Evolutionary conservation across 2,888 invertebrate species (phyloP), one percentile per base, ranked within the genome.

Genomic region (Drosophila austrosaltans): DNA sequence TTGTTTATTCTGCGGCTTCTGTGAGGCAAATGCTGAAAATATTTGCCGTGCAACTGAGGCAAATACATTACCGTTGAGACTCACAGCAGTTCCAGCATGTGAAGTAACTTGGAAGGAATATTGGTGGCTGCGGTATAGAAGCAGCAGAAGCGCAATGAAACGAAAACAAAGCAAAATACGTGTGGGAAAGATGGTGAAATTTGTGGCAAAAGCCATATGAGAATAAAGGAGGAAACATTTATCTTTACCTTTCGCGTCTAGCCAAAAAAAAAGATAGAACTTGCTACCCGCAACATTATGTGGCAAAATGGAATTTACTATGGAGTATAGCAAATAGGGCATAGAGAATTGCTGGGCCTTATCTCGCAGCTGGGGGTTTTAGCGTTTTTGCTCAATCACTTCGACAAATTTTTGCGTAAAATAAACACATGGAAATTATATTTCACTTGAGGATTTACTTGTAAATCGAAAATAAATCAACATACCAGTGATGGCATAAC

Each of bases 401-500:
- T 69, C 69, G 64, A 54, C 64, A 81, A 81, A 89, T 81, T 78
- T 77, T 60, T 63, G 28, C 32, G 63, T 75, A 69, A 86, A 88
- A 78, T 75, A 83, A 83, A 78, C 78, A 83, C 81, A 81, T 78
- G 63, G 64, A 85, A 85, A 85, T 87, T 85, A 89, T 89, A 89
- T 85, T 87, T 85, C 86, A 78, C 66, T 72, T 44, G 63, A 64
- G 76, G 82, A 89, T 80, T 85, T 80, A 67, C 77, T 76, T 87
- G 86, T 87, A 87, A 85, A 82, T 85, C 78, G 82, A 73, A 78
- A 73, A 78, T 84, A 83, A 83, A 89, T 89, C 89, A 83, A 76
- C 66, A 74, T 64, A 79, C 61, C 61, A 58, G 6, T 28, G 8
- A 63, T 32, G 32, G 28, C 42, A 39, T 57, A 79, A 32, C 83